phyloP scores from a whole-genome alignment of 2,888 invertebrate genomes.

The Fabriciana adippe region DNA sequence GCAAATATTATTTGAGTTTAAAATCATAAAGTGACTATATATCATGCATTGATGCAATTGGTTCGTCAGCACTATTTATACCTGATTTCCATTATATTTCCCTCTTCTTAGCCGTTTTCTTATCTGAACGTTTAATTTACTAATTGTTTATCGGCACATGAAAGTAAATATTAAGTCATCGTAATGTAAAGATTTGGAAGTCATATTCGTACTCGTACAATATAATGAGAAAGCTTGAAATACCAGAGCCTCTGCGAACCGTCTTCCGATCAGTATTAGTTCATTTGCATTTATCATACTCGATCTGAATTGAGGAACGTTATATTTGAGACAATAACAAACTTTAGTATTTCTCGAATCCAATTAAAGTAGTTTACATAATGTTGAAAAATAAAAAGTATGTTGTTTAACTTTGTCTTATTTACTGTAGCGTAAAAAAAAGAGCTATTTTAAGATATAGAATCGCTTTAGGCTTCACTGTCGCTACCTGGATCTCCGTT shows the following conservation, averaged over 20 bases:
- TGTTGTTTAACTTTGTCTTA: not conserved
- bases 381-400: constrained; percentile 13
- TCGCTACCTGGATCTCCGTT: constrained; percentile 98
- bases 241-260: constrained; percentile 71
- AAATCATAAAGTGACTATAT: not conserved
- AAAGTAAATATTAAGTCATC: constrained; percentile 63
- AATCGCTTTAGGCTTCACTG: constrained; percentile 91
- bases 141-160: constrained; percentile 82
- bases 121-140: constrained; percentile 54
- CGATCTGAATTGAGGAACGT: constrained; percentile 79
- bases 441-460: constrained; percentile 45
- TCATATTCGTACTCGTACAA: constrained; percentile 45
- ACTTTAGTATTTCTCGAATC: constrained; percentile 44
- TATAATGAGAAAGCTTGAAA: constrained; percentile 50
- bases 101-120: constrained; percentile 48
- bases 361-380: constrained; percentile 33
- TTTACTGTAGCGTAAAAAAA: constrained; percentile 6
- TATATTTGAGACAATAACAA: constrained; percentile 34
- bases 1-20: constrained; percentile 2
- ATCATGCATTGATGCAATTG: constrained; percentile 62
- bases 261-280: constrained; percentile 49
- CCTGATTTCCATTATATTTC: constrained; percentile 50
- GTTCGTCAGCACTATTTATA: constrained; percentile 62
- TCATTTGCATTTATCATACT: constrained; percentile 49
- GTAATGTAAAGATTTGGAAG: constrained; percentile 48